Evolutionary conservation across 53 echinoderm and acorn worm genomes (phyloP), one percentile per base, ranked within the genome.

Genomic region (Arbacia lixula): DNA sequence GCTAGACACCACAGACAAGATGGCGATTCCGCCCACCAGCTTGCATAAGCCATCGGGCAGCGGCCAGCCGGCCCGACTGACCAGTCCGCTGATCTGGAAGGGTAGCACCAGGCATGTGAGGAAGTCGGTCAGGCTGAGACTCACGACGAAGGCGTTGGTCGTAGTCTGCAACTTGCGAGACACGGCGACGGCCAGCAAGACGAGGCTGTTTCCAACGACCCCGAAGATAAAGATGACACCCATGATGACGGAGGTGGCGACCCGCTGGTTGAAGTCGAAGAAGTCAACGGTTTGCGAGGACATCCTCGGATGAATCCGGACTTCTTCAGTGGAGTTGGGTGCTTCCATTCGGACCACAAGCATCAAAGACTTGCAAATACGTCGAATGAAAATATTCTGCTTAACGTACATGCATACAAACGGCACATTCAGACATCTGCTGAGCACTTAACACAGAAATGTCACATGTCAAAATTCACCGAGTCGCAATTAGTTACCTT

Each of bases 141-240:
- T 63, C 16, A 63, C 82, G 46, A 81, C 82, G 49, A 81, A 81
- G 31, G 64, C 82, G 41, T 81, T 81, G 16, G 82, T 81, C 19
- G 82, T 42, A 6, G 82, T 81, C 3, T 63, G 64, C 4, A 81
- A 64, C 31, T 81, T 62, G 16, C 64, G 16, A 4, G 82, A 81
- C 28, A 81, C 46, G 10, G 82, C 33, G 50, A 81, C 82, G 1
- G 82, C 82, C 17, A 63, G 17, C 20, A 81, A 29, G 19, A 81
- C 82, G 9, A 81, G 32, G 5, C 27, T 34, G 34, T 81, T 81
- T 6, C 82, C 82, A 30, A 63, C 29, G 63, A 81, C 42, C 3
- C 82, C 82, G 41, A 63, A n/a, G 29, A 81, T 4, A 30, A 63
- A 81, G 64, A 63, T 64, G 82, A 43, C 2, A 4, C 37, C n/a